Percentiles rank a stretch among this genome's conserved stretches.
phyloP scores from a whole-genome alignment of 2,888 invertebrate genomes.

The Electrophaes corylata region DNA sequence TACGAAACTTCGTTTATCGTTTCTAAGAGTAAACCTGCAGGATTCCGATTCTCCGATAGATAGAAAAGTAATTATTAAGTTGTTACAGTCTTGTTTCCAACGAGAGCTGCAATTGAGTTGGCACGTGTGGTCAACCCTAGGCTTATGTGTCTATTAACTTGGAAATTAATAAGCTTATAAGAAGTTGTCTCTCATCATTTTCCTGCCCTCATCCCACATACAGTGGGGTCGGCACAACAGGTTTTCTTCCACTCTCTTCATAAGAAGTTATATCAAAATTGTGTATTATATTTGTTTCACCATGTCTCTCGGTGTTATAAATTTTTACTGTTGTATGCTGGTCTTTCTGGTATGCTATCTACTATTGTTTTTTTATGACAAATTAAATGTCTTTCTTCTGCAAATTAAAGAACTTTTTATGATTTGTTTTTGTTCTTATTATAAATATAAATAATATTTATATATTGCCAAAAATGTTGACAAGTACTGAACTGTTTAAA shows the following conservation, averaged over 20 bases:
- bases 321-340: neutral
- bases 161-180: neutral
- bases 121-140: neutral
- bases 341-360: neutral
- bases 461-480: neutral
- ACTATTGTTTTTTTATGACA: neutral
- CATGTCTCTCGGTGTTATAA: neutral
- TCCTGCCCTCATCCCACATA: no score
- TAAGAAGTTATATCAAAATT: no score
- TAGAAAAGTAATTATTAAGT: constrained; percentile 23
- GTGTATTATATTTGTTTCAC: no score
- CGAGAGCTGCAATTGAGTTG: constrained; percentile 1
- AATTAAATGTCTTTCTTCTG: neutral
- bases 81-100: constrained; percentile 9
- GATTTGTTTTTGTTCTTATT: neutral
- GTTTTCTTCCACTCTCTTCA: no score
- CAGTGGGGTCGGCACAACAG: no score
- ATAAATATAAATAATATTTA: no score
- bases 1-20: neutral
- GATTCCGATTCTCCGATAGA: constrained; percentile 1
- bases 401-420: neutral
- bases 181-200: no score
- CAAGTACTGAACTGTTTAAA: neutral
- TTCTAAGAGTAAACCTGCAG: no score
- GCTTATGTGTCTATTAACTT: neutral